phyloP scores from a whole-genome alignment of 1,140 invertebrate genomes.

The Dinothrombium tinctorium region DNA sequence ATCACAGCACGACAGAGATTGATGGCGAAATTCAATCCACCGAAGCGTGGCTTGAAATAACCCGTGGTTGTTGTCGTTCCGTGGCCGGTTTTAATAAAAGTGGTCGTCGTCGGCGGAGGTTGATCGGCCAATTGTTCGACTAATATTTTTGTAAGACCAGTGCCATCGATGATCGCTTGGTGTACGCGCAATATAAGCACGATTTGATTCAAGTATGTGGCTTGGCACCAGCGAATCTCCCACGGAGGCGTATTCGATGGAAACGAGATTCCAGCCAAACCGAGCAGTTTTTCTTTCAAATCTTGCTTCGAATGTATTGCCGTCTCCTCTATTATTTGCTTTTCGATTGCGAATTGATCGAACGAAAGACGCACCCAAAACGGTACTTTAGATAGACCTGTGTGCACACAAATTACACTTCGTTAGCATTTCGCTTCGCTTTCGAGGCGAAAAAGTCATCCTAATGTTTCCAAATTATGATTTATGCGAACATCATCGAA shows the following conservation, averaged over 20 bases:
- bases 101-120: slow-evolving; percentile 1
- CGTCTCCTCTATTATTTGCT: slow-evolving; percentile 26
- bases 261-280: slow-evolving; percentile 23
- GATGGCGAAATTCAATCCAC: slow-evolving; percentile 22
- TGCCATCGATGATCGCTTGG: slow-evolving; percentile 31
- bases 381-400: slow-evolving; percentile 4
- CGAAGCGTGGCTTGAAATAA: slow-evolving; percentile 22
- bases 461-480: no score
- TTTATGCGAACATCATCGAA: no score
- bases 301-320: slow-evolving; percentile 19
- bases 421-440: no score
- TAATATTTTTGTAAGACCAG: slow-evolving; percentile 13
- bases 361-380: slow-evolving; percentile 4
- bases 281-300: slow-evolving; percentile 24
- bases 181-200: slow-evolving; percentile 29
- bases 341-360: slow-evolving; percentile 26
- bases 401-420: no score
- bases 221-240: slow-evolving; percentile 23
- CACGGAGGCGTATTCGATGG: slow-evolving; percentile 26
- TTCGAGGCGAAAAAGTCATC: no score
- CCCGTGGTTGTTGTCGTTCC: slow-evolving; percentile 15
- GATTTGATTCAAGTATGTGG: slow-evolving; percentile 19
- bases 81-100: slow-evolving; percentile 2
- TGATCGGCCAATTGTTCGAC: slow-evolving; percentile 8
- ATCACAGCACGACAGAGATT: slow-evolving; percentile 26